These are phyloP conservation scores for Brachionus angularis DNA, from an alignment of 1,140 invertebrate species.

Conservation along the genomic window DNA sequence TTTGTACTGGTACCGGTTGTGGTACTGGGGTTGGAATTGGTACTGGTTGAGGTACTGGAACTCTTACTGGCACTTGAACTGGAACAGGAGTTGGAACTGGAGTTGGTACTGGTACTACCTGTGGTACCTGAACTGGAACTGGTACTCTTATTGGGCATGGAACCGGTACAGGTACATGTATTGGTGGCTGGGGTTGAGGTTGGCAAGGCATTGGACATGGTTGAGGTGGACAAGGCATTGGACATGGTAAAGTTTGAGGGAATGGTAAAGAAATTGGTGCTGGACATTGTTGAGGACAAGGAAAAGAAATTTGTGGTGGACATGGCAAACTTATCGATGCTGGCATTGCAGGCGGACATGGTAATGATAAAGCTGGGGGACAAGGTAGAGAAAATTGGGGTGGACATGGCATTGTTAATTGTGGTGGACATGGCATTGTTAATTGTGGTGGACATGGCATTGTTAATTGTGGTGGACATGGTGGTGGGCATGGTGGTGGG, in stretches of 20 bases:
- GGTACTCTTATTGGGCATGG: constrained; percentile 16
- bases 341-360: background rate
- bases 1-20: background rate
- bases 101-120: background rate
- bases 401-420: background rate
- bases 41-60: background rate
- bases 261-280: background rate
- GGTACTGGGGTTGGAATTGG: background rate
- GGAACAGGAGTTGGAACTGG: background rate
- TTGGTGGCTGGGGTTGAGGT: background rate
- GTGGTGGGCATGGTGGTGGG: background rate
- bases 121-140: background rate
- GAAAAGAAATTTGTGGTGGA: no score
- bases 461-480: background rate
- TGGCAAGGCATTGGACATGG: no score
- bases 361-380: background rate
- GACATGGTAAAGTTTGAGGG: background rate
- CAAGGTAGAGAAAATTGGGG: no score
- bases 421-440: background rate
- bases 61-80: background rate
- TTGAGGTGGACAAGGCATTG: background rate
- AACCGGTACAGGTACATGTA: constrained; percentile 12
- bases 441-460: background rate
- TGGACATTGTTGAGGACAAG: background rate
- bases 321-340: background rate